Evolutionary conservation across 2,888 invertebrate species (phyloP), one percentile per base, ranked within the genome.

Genomic region (Leuctra nigra): DNA sequence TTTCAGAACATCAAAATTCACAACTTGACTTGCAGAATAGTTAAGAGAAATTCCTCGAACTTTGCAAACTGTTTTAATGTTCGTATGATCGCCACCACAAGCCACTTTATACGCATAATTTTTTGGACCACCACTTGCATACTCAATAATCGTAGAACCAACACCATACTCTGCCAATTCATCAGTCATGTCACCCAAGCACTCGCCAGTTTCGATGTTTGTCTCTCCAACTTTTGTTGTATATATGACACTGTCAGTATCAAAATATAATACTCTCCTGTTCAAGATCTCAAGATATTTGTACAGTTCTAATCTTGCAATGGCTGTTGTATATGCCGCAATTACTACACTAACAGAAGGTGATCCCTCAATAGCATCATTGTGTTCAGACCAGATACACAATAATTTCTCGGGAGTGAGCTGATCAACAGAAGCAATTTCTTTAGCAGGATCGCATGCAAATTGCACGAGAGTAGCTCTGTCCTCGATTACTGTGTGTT

Each of bases 201-300:
- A 67, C 54, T 65, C 63, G 20, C 68, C 70, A 0, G 64, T 58
- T 7, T 56, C 36, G 56, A 61, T n/a, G 59, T 59, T 13, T 6
- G 11, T 54, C 56, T 55, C 60, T 14, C 25, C 59, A 13, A 6
- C 18, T 22, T 38, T 23, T 1, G 47, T 47, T 6, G 18, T 25
- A 44, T 11, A 63, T 57, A 72, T 66, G 4, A 69, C 63, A 2
- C 65, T 65, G 56, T 71, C 70, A 0, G 71, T 72, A 50, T 72
- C 70, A 46, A 61, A 68, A 60, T 72, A 71, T 13, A 72, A 53
- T 7, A 66, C 66, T 9, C 67, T 46, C 25, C 62, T 53, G 4
- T 60, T 64, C 4, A 72, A 57, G 18, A 55, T 55, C 7, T 70
- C 64, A 2, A 73, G 56, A 20, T 66, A 66, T 2, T 54, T 50